Conservation (phyloP, 2,888 invertebrate species). For the Xanthia togata region DNA sequence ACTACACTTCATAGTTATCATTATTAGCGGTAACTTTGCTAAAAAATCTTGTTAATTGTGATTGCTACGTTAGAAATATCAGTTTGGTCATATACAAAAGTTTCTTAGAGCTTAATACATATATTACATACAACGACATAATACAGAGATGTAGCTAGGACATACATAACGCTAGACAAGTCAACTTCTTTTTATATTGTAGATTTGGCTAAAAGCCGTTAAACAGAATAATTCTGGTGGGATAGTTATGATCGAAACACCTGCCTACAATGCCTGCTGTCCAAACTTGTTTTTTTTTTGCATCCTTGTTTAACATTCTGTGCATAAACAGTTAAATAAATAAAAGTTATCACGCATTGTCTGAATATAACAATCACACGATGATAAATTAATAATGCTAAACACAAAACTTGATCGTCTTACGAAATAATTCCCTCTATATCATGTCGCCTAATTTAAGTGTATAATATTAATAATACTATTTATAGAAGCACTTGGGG, state of each 20-base stretch:
- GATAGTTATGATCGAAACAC: neutral
- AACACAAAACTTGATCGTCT: neutral
- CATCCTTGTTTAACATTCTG: neutral
- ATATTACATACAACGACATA: constrained; percentile 45
- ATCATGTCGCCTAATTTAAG: constrained; percentile 45
- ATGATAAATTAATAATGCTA: neutral
- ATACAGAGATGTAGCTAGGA: constrained; percentile 36
- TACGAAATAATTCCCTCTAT: constrained; percentile 21
- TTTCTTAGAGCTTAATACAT: constrained; percentile 54
- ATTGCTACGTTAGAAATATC: constrained; percentile 65
- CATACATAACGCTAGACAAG: neutral
- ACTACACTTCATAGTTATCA: constrained; percentile 65
- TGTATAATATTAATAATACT: constrained; percentile 65
- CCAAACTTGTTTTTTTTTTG: neutral
- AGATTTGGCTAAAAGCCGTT: neutral
- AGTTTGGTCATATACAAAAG: constrained; percentile 73
- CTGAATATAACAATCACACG: neutral
- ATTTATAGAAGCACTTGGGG: constrained; percentile 75
- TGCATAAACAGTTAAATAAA: neutral
- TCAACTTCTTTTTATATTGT: neutral
- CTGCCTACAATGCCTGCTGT: neutral
- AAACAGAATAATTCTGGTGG: neutral
- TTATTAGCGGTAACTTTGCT: constrained; percentile 53
- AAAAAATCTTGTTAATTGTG: constrained; percentile 53
- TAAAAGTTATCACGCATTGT: neutral